A percentile compares a stretch with the other conserved stretches of the same genome.
phyloP scores from a whole-genome alignment of 2,888 invertebrate species.

The Eugnorisma glareosa region DNA sequence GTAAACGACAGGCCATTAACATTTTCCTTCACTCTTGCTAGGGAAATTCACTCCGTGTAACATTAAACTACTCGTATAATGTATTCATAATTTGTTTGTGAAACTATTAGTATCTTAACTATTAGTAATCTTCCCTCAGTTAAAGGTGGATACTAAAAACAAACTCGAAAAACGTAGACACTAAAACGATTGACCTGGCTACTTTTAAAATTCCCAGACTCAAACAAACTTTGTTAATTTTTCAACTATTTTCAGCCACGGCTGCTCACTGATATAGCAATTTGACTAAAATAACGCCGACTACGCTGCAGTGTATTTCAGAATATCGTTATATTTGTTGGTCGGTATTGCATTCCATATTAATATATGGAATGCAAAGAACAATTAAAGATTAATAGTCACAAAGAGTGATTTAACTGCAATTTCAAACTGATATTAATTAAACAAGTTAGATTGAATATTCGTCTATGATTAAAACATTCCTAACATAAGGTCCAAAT shows the following conservation, averaged over 20 bases:
- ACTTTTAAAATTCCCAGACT: not conserved
- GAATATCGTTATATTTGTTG: not conserved
- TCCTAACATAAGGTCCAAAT: not conserved
- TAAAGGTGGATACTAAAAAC: not conserved
- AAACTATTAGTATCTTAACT: not conserved
- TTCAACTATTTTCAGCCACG: slow-evolving; percentile 6
- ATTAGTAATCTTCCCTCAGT: not conserved
- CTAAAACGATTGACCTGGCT: slow-evolving; percentile 6
- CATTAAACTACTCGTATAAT: slow-evolving; percentile 1
- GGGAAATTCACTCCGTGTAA: not conserved
- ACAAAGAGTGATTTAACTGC: not conserved
- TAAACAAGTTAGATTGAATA: not conserved
- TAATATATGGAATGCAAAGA: too few relatives aligned
- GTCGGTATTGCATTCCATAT: not conserved
- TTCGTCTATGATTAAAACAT: not conserved
- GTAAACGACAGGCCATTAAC: slow-evolving; percentile 27
- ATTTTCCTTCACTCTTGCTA: not conserved
- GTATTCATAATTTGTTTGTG: not conserved
- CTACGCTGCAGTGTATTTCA: not conserved
- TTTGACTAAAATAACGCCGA: not conserved
- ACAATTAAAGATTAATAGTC: not conserved
- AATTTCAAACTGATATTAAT: not conserved
- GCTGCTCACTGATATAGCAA: not conserved
- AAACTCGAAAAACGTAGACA: not conserved
- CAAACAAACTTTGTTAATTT: slow-evolving; percentile 5